phyloP scores from a whole-genome alignment of 2,888 invertebrate genomes.

The Amorpha juglandis region DNA sequence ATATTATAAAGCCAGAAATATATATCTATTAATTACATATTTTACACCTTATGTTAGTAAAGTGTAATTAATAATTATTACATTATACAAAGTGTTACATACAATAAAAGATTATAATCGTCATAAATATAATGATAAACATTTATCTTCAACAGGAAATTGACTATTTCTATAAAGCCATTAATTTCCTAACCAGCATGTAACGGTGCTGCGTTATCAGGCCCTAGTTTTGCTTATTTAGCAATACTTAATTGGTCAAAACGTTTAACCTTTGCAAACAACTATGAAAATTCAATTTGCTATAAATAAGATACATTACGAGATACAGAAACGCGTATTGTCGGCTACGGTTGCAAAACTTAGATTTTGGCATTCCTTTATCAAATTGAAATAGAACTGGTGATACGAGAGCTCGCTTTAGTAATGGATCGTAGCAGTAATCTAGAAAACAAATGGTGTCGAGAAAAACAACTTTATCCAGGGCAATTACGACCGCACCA shows the following conservation, averaged over 20 bases:
- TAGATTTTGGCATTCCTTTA: conserved; percentile 36
- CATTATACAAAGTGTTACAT: neutral
- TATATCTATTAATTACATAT: neutral
- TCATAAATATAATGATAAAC: conserved; percentile 39
- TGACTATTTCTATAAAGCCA: conserved; percentile 38
- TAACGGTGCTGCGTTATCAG: conserved; percentile 40
- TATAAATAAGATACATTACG: conserved; percentile 43
- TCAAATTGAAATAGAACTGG: conserved; percentile 44
- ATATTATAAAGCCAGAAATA: neutral
- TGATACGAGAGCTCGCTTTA: conserved; percentile 46
- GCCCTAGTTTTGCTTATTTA: conserved; percentile 49
- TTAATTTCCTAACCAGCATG: conserved; percentile 25
- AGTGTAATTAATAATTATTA: conserved; percentile 9
- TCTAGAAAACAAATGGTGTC: conserved; percentile 44
- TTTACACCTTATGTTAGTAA: neutral
- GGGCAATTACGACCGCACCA: conserved; percentile 46
- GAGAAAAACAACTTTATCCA: conserved; percentile 58
- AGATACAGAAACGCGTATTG: conserved; percentile 35
- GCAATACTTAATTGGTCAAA: conserved; percentile 57
- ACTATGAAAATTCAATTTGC: conserved; percentile 51
- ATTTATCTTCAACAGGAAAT: conserved; percentile 40
- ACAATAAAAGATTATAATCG: conserved; percentile 35
- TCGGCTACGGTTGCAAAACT: conserved; percentile 20
- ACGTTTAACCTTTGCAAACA: conserved; percentile 50
- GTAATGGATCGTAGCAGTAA: conserved; percentile 44